These are phyloP conservation scores for Dryoscopus gambensis DNA, from an alignment of 2,113 vertebrate genomes.

Conservation along the genomic window DNA sequence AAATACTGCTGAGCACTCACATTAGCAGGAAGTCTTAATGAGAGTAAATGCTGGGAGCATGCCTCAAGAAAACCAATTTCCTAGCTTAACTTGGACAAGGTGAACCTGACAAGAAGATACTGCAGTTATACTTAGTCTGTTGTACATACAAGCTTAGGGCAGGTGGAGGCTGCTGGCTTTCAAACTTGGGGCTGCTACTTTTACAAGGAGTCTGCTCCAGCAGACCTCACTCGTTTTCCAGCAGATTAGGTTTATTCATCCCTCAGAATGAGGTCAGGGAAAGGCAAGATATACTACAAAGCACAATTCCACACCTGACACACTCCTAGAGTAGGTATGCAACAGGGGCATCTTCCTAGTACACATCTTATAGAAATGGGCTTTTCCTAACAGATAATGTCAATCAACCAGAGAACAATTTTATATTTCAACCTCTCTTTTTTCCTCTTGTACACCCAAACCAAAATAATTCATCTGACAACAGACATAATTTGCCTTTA, in stretches of 20 bases:
- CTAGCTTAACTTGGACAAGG: background rate
- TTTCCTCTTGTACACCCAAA: background rate
- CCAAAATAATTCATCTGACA: background rate
- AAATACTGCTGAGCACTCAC: constrained; percentile 23
- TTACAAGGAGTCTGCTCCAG: background rate
- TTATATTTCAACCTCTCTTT: background rate
- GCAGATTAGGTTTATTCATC: background rate
- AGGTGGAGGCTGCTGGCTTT: background rate
- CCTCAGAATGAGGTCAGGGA: background rate
- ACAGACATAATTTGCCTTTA: background rate
- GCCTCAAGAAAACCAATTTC: constrained; percentile 29
- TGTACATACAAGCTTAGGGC: background rate
- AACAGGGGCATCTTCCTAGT: background rate
- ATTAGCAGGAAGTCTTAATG: constrained; percentile 29
- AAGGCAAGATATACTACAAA: background rate
- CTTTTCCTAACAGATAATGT: background rate
- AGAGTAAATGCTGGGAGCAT: background rate
- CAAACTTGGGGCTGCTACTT: background rate
- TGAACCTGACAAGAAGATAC: background rate
- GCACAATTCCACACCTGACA: background rate
- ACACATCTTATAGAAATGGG: background rate
- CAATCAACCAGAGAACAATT: background rate
- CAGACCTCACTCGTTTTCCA: background rate
- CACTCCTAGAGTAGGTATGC: background rate
- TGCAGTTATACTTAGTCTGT: background rate